These are phyloP conservation scores for Callinectes sapidus DNA, from an alignment of 2,888 invertebrate genomes.

Conservation along the genomic window DNA sequence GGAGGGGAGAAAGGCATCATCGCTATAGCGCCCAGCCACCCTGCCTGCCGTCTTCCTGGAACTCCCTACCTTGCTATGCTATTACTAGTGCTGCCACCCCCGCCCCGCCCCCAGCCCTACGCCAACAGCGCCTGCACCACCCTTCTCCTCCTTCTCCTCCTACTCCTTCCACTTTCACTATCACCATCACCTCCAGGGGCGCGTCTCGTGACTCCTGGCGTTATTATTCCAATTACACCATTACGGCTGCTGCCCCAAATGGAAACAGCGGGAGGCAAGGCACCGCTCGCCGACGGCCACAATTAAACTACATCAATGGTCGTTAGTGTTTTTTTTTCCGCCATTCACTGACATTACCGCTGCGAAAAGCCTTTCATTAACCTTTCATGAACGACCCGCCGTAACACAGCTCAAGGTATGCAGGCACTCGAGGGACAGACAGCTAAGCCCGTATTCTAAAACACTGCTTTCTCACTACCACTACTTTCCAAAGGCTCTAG, in stretches of 20 bases:
- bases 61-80: slow-evolving; percentile 30
- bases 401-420: not conserved
- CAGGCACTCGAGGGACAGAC: not conserved
- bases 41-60: not conserved
- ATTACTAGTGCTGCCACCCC: slow-evolving; percentile 8
- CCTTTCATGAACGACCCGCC: not conserved
- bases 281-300: slow-evolving; percentile 4
- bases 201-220: slow-evolving; percentile 23
- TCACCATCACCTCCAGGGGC: not conserved
- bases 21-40: not conserved
- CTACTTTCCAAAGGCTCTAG: too few relatives aligned
- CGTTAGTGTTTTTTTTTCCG: not conserved
- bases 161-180: slow-evolving; percentile 27
- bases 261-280: not conserved
- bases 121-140: not conserved
- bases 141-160: not conserved
- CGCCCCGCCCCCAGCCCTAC: not conserved
- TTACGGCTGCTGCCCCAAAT: not conserved
- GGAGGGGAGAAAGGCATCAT: not conserved
- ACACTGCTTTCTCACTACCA: too few relatives aligned
- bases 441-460: too few relatives aligned
- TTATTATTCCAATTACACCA: slow-evolving; percentile 14
- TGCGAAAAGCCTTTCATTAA: not conserved
- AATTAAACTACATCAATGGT: not conserved
- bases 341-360: not conserved